Conservation (phyloP, 2,797 vertebrate genomes). For the Enteromius treurensis region DNA sequence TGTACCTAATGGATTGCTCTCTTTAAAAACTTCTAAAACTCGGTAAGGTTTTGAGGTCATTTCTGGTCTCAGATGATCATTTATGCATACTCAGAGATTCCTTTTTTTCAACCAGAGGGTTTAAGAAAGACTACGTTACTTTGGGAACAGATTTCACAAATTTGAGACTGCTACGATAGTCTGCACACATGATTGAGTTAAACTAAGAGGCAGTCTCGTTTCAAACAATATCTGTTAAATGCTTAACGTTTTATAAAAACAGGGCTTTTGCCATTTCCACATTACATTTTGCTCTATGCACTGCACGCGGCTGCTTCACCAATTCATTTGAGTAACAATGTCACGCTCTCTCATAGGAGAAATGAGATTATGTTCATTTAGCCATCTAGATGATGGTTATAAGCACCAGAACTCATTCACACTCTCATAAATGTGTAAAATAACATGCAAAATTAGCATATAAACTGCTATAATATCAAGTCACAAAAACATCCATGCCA, state of each 20-base stretch:
- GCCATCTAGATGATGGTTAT: slow-evolving; percentile 15
- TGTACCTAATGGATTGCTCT: background rate
- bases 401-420: slow-evolving; percentile 14
- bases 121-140: background rate
- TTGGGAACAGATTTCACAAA: background rate
- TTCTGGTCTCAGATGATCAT: background rate
- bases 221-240: background rate
- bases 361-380: slow-evolving; percentile 49
- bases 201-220: background rate
- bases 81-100: background rate
- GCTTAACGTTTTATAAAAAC: background rate
- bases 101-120: background rate
- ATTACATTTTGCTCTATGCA: slow-evolving; percentile 16
- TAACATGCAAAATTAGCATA: slow-evolving; percentile 7
- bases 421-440: slow-evolving; percentile 36
- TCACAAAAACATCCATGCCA: background rate
- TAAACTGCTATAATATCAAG: slow-evolving; percentile 22
- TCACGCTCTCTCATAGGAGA: slow-evolving; percentile 44
- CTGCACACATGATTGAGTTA: background rate
- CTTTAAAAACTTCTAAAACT: background rate
- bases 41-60: background rate
- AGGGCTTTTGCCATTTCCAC: background rate
- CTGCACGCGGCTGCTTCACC: slow-evolving; percentile 2
- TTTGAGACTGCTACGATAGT: background rate
- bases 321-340: slow-evolving; percentile 44